phyloP scores from a whole-genome alignment of 1,140 invertebrate genomes.

The Zaprionus inermis region DNA sequence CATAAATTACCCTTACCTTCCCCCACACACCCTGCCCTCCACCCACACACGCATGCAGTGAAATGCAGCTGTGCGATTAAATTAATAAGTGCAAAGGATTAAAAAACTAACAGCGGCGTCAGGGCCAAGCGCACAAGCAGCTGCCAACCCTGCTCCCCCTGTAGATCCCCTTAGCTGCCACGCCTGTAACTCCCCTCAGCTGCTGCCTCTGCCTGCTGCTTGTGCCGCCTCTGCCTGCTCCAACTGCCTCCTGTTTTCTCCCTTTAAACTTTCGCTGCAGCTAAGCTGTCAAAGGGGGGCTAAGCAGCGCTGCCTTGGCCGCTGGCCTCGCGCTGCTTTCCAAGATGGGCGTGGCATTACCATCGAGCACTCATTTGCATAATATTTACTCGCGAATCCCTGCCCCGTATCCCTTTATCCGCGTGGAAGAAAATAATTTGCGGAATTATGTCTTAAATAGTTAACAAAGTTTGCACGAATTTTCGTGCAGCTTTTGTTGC shows the following conservation, averaged over 20 bases:
- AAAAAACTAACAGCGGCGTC: slow-evolving; percentile 76
- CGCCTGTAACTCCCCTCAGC: background rate
- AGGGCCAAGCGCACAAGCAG: slow-evolving; percentile 64
- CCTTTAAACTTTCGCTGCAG: slow-evolving; percentile 61
- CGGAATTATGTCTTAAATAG: slow-evolving; percentile 83
- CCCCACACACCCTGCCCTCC: background rate
- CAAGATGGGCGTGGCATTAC: slow-evolving; percentile 10
- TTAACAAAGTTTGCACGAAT: slow-evolving; percentile 78
- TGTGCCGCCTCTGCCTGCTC: background rate
- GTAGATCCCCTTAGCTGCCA: background rate
- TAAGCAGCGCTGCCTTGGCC: slow-evolving; percentile 46
- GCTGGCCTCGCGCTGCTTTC: background rate
- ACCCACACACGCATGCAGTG: slow-evolving; percentile 12
- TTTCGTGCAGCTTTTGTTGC: slow-evolving; percentile 50
- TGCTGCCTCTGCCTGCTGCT: background rate
- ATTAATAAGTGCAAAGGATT: slow-evolving; percentile 82
- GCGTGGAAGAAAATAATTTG: slow-evolving; percentile 78
- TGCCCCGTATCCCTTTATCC: slow-evolving; percentile 8
- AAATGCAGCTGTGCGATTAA: slow-evolving; percentile 80
- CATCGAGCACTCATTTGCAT: slow-evolving; percentile 72
- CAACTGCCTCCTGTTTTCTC: background rate
- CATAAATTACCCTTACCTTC: slow-evolving; percentile 36
- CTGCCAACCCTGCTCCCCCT: slow-evolving; percentile 51
- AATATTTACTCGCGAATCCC: slow-evolving; percentile 70
- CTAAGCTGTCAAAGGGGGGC: slow-evolving; percentile 42